Conservation (phyloP, 1,140 invertebrate genomes). For the Aphidius ervi region DNA sequence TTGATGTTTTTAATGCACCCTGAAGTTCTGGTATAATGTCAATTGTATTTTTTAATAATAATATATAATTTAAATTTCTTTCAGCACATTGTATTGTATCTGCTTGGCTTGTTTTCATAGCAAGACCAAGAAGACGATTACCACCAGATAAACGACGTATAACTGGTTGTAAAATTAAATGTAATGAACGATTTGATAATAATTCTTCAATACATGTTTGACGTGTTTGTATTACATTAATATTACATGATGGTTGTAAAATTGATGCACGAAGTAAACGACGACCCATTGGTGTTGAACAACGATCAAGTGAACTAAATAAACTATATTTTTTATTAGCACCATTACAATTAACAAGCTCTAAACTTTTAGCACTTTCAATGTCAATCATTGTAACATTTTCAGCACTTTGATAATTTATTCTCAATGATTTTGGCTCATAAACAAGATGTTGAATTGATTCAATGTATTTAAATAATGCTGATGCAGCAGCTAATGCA, state of each 20-base stretch:
- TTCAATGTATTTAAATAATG: conserved; percentile 81
- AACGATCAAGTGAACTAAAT: conserved; percentile 73
- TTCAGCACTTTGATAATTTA: conserved; percentile 78
- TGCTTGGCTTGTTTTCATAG: conserved; percentile 57
- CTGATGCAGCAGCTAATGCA: conserved; percentile 72
- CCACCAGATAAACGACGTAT: conserved; percentile 59
- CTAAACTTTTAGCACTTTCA: conserved; percentile 66
- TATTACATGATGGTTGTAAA: conserved; percentile 73
- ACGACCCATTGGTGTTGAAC: conserved; percentile 72
- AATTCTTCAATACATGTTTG: conserved; percentile 74
- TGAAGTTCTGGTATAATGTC: conserved; percentile 65
- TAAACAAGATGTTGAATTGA: conserved; percentile 73
- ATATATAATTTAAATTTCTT: conserved; percentile 72
- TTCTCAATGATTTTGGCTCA: conserved; percentile 71
- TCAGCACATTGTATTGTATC: conserved; percentile 63
- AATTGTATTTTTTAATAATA: conserved; percentile 75
- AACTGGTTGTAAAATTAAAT: conserved; percentile 44
- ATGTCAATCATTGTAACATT: conserved; percentile 79
- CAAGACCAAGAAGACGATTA: conserved; percentile 60
- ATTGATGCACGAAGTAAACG: conserved; percentile 73
- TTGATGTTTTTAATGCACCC: conserved; percentile 57
- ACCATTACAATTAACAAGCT: conserved; percentile 63
- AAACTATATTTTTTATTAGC: conserved; percentile 55
- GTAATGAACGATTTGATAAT: conserved; percentile 60
- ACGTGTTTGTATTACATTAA: conserved; percentile 62